Evolutionary conservation across 2,888 invertebrate species (phyloP).

Genomic region (Lampropteryx suffumata): DNA sequence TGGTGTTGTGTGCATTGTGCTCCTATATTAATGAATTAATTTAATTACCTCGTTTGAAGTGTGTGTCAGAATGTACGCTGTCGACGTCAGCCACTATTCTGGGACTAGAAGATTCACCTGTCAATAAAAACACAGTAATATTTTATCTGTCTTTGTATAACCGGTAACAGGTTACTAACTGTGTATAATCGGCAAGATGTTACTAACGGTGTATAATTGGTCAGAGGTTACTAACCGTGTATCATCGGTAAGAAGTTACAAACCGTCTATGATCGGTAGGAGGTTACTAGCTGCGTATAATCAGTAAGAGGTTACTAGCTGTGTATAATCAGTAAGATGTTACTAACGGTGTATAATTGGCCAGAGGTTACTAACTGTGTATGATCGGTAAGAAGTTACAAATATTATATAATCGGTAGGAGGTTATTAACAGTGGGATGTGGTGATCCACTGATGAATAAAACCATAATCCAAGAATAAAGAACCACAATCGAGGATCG

Average conservation of each 20-base stretch:
- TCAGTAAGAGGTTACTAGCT: too few species aligned
- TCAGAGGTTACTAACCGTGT: not conserved
- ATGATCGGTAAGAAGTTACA: not conserved
- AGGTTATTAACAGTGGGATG: not conserved
- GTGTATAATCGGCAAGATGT: too few species aligned
- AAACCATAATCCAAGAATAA: too few species aligned
- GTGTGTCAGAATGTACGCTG: conserved; percentile 81
- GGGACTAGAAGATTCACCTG: conserved; percentile 82
- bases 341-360: not conserved
- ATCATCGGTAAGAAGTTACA: not conserved
- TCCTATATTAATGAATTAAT: not conserved
- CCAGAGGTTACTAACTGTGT: not conserved
- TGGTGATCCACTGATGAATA: too few species aligned
- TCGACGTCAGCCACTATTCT: conserved; percentile 83
- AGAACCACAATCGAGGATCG: not conserved
- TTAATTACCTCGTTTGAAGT: conserved; percentile 76
- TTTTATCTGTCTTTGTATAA: too few species aligned
- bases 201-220: not conserved
- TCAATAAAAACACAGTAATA: too few species aligned
- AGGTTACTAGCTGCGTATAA: not conserved
- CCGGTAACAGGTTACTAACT: too few species aligned
- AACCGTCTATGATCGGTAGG: not conserved
- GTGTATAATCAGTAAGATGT: too few species aligned
- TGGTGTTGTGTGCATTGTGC: too few species aligned
- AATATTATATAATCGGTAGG: not conserved